A percentile compares a stretch with the other conserved stretches of the same genome.
These are phyloP conservation scores for Laterallus jamaicensis DNA, from an alignment of 2,113 vertebrate species.

Conservation along the genomic window DNA sequence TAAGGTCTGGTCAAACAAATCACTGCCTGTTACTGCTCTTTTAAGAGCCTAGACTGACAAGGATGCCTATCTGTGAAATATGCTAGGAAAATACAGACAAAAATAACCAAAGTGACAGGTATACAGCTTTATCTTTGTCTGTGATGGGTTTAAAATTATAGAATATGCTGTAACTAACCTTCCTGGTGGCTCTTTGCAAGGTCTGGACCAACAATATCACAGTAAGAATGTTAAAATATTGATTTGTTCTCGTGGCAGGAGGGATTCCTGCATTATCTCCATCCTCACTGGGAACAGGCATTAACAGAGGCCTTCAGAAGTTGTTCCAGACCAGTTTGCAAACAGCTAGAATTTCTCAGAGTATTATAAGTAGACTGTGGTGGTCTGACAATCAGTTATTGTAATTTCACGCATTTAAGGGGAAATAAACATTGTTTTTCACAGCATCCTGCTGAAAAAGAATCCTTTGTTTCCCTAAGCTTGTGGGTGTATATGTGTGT, in stretches of 20 bases:
- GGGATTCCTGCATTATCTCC: neutral
- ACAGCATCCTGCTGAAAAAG: slow-evolving; percentile 51
- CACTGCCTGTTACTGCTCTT: neutral
- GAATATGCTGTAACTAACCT: neutral
- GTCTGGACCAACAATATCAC: neutral
- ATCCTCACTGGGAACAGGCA: neutral
- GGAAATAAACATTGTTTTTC: slow-evolving; percentile 43
- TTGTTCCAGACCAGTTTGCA: slow-evolving; percentile 24
- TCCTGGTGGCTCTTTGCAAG: neutral
- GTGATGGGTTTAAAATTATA: neutral
- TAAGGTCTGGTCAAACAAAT: neutral
- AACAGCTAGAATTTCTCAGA: slow-evolving; percentile 47
- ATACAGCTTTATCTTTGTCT: neutral
- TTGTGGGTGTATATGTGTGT: neutral
- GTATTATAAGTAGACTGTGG: slow-evolving; percentile 16
- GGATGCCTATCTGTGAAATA: neutral
- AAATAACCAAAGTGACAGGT: neutral
- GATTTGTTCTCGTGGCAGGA: neutral
- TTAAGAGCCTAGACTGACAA: neutral
- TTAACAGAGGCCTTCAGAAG: slow-evolving; percentile 10
- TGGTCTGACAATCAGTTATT: slow-evolving; percentile 59
- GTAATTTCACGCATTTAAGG: slow-evolving; percentile 47
- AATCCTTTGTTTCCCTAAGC: slow-evolving; percentile 42
- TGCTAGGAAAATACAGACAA: neutral
- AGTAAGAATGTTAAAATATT: neutral